phyloP scores from a whole-genome alignment of 2,113 vertebrate species.

The Apistogramma diplotaenia region DNA sequence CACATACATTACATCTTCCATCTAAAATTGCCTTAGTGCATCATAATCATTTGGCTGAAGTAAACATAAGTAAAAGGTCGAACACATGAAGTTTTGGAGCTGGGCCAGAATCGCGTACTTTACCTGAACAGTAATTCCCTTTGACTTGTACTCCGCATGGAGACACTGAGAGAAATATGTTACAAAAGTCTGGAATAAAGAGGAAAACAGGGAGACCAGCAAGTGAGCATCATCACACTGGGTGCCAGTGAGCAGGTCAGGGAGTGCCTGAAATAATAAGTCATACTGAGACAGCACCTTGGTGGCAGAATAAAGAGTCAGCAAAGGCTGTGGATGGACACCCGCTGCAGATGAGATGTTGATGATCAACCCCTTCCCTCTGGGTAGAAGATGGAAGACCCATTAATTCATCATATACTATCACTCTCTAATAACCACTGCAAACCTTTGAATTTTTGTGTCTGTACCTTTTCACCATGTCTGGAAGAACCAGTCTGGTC shows the following conservation, averaged over 20 bases:
- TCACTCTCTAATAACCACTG: background rate
- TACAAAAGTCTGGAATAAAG: conserved; percentile 72
- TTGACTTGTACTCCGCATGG: conserved; percentile 72
- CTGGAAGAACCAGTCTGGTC: conserved; percentile 74
- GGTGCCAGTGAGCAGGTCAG: background rate
- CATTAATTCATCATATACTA: background rate
- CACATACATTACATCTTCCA: too few relatives aligned
- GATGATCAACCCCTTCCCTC: conserved; percentile 73
- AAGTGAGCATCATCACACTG: background rate
- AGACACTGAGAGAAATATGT: conserved; percentile 76
- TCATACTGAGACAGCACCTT: conserved; percentile 61
- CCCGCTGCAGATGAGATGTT: conserved; percentile 74
- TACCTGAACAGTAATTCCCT: conserved; percentile 81
- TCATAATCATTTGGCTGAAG: background rate
- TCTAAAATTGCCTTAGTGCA: background rate
- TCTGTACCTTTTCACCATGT: conserved; percentile 74
- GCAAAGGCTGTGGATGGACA: conserved; percentile 69
- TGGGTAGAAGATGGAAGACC: conserved; percentile 23
- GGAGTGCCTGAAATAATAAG: background rate
- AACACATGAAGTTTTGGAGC: background rate
- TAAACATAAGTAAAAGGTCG: background rate
- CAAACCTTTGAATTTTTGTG: background rate
- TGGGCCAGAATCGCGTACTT: background rate
- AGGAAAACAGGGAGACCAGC: background rate
- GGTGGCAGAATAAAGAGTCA: conserved; percentile 73